phyloP scores from a whole-genome alignment of 1,140 invertebrate species.

The Bombus sibiricus region DNA sequence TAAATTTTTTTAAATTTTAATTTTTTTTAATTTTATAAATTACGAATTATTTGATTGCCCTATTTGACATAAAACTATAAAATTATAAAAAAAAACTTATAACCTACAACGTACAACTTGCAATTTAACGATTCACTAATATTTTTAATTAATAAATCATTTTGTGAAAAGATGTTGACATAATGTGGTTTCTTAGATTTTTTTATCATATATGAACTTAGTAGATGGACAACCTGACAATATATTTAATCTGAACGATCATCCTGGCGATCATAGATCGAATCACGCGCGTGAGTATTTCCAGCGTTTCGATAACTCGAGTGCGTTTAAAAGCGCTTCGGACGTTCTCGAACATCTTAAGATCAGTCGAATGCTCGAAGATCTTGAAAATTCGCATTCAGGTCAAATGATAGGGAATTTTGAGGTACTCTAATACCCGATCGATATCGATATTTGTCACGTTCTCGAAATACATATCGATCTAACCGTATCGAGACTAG shows the following conservation, averaged over 20 bases:
- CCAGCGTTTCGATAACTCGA: constrained; percentile 3
- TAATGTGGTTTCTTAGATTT: not conserved
- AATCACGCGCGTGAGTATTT: not conserved
- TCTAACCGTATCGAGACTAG: not conserved
- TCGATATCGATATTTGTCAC: constrained; percentile 1
- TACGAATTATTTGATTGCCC: too few relatives aligned
- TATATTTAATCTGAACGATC: not conserved
- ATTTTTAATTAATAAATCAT: too few relatives aligned
- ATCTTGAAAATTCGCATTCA: not conserved
- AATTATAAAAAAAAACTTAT: too few relatives aligned
- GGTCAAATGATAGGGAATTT: not conserved
- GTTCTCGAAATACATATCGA: constrained; percentile 1
- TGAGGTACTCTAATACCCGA: not conserved
- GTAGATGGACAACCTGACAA: not conserved
- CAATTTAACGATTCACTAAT: not conserved
- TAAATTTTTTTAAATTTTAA: too few relatives aligned
- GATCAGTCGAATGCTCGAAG: not conserved
- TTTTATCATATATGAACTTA: not conserved
- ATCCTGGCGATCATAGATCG: not conserved
- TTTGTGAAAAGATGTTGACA: not conserved
- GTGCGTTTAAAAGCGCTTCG: not conserved
- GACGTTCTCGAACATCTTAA: not conserved
- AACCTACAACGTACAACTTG: not conserved
- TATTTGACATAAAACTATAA: too few relatives aligned
- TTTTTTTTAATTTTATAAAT: too few relatives aligned